A percentile compares a stretch with the other conserved stretches of the same genome.
phyloP scores from a whole-genome alignment of 2,797 vertebrate species.

The Crossoptilon crossoptilon region DNA sequence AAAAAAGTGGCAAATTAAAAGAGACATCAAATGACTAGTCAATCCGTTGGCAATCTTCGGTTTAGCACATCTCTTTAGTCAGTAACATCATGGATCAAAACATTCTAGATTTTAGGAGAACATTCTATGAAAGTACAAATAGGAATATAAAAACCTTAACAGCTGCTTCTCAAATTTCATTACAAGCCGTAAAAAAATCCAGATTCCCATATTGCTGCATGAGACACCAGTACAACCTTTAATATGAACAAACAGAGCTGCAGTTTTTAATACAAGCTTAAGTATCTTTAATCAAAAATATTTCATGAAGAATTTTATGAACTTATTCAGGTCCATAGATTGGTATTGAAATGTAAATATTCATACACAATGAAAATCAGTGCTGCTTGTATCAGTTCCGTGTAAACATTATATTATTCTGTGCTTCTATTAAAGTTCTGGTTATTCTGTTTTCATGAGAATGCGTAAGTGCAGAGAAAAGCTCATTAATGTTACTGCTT shows the following conservation, averaged over 20 bases:
- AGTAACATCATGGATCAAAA: not conserved
- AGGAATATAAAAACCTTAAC: not conserved
- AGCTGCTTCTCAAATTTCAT: not conserved
- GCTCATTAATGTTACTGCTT: not conserved
- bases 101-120: not conserved
- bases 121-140: not conserved
- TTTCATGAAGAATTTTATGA: not conserved
- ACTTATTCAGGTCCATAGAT: not conserved
- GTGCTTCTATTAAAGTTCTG: not conserved
- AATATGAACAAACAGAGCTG: not conserved
- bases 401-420: not conserved
- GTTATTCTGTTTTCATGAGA: conserved; percentile 7
- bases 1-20: not conserved
- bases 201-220: not conserved
- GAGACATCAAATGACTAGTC: not conserved
- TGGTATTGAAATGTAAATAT: not conserved
- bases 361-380: not conserved
- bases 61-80: not conserved
- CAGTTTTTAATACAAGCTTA: not conserved
- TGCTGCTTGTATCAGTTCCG: not conserved
- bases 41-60: not conserved
- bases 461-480: not conserved
- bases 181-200: not conserved
- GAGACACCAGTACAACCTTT: not conserved
- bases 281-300: not conserved